phyloP scores from a whole-genome alignment of 2,113 vertebrate species.

The Phaethornis superciliosus region DNA sequence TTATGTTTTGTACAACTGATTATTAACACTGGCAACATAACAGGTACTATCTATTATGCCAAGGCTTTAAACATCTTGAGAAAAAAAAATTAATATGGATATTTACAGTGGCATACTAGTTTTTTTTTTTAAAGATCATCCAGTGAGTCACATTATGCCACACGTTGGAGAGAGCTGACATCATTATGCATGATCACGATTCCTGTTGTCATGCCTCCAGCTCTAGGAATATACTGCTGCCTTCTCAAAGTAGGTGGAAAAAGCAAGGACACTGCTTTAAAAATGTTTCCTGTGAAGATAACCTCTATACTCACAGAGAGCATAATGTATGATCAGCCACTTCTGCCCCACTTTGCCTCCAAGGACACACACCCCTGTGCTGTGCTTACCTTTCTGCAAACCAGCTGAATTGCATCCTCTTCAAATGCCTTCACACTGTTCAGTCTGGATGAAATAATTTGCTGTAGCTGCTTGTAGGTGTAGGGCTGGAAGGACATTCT shows the following conservation, averaged over 20 bases:
- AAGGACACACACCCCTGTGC: not conserved
- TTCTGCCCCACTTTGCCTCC: not conserved
- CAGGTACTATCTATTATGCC: not conserved
- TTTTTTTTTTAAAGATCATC: not conserved
- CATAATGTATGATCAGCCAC: not conserved
- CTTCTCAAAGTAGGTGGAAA: not conserved
- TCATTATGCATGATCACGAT: not conserved
- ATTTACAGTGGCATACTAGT: not conserved
- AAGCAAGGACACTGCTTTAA: not conserved
- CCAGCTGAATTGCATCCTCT: constrained; percentile 92
- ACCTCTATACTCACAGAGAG: not conserved
- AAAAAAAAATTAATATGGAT: not conserved
- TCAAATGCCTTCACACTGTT: constrained; percentile 89
- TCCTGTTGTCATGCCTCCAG: constrained; percentile 18
- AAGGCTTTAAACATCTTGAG: not conserved
- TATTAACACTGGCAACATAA: not conserved
- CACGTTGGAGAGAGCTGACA: constrained; percentile 16
- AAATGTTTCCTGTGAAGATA: not conserved
- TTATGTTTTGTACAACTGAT: not conserved
- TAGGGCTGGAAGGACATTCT: constrained; percentile 98
- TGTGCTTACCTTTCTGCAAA: constrained; percentile 88
- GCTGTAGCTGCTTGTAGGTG: constrained; percentile 91
- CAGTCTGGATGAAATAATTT: constrained; percentile 89
- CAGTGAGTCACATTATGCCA: not conserved
- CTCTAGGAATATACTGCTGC: not conserved